Percentiles rank a stretch among this genome's conserved stretches.
phyloP scores from a whole-genome alignment of 53 echinoderm and acorn worm species.

The Pentamera pediparva region DNA sequence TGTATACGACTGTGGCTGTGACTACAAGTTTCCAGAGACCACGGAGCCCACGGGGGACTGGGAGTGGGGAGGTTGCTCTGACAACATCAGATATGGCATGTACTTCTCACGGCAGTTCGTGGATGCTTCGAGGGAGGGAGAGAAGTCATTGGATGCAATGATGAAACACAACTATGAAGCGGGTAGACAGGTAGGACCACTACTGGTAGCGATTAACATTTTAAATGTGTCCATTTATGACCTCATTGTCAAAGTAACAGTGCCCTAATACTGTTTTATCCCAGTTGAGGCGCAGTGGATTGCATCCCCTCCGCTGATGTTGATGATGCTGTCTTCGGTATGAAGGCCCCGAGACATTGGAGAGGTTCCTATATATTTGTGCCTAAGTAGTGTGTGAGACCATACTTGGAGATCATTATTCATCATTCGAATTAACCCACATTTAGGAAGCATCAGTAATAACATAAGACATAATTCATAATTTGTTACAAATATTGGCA shows the following conservation, averaged over 20 bases:
- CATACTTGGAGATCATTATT: too few species aligned
- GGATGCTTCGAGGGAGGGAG: constrained; percentile 53
- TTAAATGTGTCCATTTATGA: neutral
- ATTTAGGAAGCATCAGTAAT: too few species aligned
- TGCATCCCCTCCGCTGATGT: too few species aligned
- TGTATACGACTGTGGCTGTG: constrained; percentile 82
- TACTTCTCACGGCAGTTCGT: constrained; percentile 90
- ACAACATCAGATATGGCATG: constrained; percentile 80
- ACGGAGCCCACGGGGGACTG: constrained; percentile 52
- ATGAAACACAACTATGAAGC: constrained; percentile 81
- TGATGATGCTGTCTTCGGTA: too few species aligned
- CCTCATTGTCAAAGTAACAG: neutral
- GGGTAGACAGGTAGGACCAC: constrained; percentile 68
- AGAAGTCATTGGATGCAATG: constrained; percentile 70
- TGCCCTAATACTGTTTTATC: neutral
- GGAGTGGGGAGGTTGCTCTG: constrained; percentile 96
- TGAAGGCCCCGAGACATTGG: too few species aligned
- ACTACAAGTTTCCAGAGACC: constrained; percentile 40
- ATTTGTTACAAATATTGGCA: too few species aligned
- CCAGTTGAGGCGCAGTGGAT: neutral
- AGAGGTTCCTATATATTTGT: too few species aligned
- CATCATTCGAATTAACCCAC: too few species aligned
- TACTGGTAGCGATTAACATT: too few species aligned
- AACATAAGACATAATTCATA: too few species aligned
- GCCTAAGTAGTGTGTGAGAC: too few species aligned